Conservation (phyloP, 2,113 vertebrate species). For the Hippocampus comes region DNA sequence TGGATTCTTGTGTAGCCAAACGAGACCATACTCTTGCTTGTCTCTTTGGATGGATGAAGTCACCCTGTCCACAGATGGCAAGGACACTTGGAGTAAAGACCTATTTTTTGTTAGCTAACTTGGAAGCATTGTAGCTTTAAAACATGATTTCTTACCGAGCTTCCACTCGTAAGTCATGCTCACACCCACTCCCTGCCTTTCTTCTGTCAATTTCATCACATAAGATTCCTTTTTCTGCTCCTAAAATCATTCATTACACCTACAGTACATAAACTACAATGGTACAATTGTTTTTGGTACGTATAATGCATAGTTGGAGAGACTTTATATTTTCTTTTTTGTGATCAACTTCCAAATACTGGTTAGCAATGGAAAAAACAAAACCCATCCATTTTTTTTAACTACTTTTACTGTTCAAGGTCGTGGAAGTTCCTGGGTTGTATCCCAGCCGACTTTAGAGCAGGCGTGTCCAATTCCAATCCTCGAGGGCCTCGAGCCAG, state of each 20-base stretch:
- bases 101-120: slow-evolving; percentile 28
- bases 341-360: too few relatives aligned
- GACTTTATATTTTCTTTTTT: background rate
- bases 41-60: slow-evolving; percentile 10
- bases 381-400: too few relatives aligned
- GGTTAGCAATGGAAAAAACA: too few relatives aligned
- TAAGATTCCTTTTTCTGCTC: background rate
- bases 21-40: background rate
- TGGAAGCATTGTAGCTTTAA: slow-evolving; percentile 30
- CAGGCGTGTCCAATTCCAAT: too few relatives aligned
- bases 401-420: too few relatives aligned
- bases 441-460: too few relatives aligned
- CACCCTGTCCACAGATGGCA: slow-evolving; percentile 1
- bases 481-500: too few relatives aligned
- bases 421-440: too few relatives aligned
- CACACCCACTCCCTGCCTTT: slow-evolving; percentile 7
- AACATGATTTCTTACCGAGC: background rate
- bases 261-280: background rate
- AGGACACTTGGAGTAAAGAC: slow-evolving; percentile 13
- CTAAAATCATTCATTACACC: background rate
- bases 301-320: background rate
- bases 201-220: background rate
- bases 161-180: background rate
- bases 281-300: background rate
- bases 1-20: background rate